phyloP scores from a whole-genome alignment of 2,113 vertebrate species.

The Balaeniceps rex region DNA sequence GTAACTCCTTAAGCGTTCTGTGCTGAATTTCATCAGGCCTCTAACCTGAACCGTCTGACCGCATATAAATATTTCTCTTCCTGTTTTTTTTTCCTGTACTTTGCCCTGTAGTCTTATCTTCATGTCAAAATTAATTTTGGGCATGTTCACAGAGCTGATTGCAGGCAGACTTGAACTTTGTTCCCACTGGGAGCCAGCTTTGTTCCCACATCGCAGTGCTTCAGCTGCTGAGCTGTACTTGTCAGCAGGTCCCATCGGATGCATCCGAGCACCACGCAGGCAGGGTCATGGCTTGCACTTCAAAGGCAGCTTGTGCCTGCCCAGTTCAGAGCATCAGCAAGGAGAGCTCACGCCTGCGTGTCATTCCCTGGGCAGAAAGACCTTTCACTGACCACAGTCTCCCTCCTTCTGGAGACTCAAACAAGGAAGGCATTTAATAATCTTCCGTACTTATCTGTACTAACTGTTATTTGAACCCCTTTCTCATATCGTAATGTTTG shows the following conservation, averaged over 20 bases:
- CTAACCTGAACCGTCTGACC: neutral
- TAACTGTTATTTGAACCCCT: neutral
- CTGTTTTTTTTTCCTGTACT: neutral
- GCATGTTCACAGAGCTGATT: neutral
- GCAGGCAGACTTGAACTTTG: neutral
- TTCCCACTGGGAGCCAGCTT: neutral
- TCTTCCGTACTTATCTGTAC: neutral
- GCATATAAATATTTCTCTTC: neutral
- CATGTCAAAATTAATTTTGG: constrained; percentile 20
- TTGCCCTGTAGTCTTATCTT: neutral
- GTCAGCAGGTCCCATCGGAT: neutral
- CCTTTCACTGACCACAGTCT: neutral
- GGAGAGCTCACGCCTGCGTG: neutral
- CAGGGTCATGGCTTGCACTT: neutral
- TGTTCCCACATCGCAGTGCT: neutral
- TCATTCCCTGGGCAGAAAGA: neutral
- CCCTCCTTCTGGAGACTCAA: neutral
- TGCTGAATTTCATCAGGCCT: neutral
- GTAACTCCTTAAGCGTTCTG: neutral
- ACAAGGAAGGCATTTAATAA: neutral
- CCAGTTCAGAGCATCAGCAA: neutral
- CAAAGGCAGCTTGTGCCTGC: neutral
- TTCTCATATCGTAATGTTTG: neutral
- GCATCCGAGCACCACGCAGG: neutral
- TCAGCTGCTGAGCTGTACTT: neutral